Evolutionary conservation across 2,113 vertebrate genomes (phyloP).

Genomic region (Marmota monax): DNA sequence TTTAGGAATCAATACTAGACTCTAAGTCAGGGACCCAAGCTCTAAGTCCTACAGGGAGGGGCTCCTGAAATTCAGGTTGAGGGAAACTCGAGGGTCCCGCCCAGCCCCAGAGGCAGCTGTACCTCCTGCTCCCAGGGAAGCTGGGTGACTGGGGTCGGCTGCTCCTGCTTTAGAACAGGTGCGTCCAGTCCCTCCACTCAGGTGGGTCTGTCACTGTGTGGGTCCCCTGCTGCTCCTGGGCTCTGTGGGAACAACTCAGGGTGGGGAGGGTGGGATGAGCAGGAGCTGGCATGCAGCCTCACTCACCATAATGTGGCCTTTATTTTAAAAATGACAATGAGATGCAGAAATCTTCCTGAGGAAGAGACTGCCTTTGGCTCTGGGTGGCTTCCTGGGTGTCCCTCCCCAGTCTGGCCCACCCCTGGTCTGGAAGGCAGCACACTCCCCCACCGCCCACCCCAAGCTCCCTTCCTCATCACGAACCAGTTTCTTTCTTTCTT

Average conservation of each 20-base stretch:
- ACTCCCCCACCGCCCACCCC: background rate
- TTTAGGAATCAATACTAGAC: background rate
- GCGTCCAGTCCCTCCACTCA: background rate
- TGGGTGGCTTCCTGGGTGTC: background rate
- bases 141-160: too few relatives aligned
- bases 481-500: too few relatives aligned
- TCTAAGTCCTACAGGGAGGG: background rate
- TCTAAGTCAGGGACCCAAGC: background rate
- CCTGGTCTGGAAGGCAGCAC: background rate
- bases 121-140: too few relatives aligned
- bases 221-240: background rate
- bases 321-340: background rate
- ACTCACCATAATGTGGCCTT: background rate
- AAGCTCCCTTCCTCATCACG: background rate
- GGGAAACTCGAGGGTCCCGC: too few relatives aligned
- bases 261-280: background rate
- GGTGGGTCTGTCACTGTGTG: background rate
- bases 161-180: too few relatives aligned
- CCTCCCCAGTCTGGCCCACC: background rate
- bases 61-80: background rate
- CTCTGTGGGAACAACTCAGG: background rate
- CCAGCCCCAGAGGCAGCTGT: too few relatives aligned
- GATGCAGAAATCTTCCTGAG: background rate
- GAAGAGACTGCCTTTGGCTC: background rate
- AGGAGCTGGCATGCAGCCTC: background rate